Evolutionary conservation across 2,113 vertebrate species (phyloP).

Genomic region (Oncorhynchus mykiss): DNA sequence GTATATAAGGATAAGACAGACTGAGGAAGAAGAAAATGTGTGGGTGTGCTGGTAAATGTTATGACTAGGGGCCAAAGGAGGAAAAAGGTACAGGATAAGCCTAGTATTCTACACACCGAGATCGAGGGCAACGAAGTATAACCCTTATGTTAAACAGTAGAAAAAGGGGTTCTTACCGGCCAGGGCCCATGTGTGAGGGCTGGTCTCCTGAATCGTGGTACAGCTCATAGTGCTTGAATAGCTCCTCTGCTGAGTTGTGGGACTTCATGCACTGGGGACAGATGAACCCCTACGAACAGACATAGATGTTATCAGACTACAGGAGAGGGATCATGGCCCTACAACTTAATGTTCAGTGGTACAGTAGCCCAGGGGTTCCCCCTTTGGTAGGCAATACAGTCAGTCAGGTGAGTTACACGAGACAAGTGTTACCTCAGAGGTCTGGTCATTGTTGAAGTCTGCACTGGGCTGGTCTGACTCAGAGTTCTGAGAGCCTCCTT

Average conservation of each 20-base stretch:
- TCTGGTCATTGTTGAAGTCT: slow-evolving; percentile 88
- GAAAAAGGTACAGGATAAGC: too few relatives aligned
- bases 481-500: slow-evolving; percentile 90
- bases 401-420: background rate
- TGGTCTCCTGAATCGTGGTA: slow-evolving; percentile 90
- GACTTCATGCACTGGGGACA: slow-evolving; percentile 99
- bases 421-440: slow-evolving; percentile 85
- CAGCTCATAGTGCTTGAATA: slow-evolving; percentile 96
- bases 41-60: too few relatives aligned
- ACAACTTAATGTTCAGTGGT: background rate
- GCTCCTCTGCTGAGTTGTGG: slow-evolving; percentile 94
- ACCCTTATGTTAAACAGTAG: too few relatives aligned
- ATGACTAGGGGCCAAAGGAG: too few relatives aligned
- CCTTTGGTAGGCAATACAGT: too few relatives aligned
- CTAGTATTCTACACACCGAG: too few relatives aligned
- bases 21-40: too few relatives aligned
- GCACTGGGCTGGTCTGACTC: slow-evolving; percentile 89
- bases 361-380: too few relatives aligned
- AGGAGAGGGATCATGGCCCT: background rate
- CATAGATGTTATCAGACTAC: background rate
- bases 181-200: slow-evolving; percentile 77
- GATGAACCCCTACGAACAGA: slow-evolving; percentile 89
- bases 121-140: too few relatives aligned
- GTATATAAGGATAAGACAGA: too few relatives aligned
- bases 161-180: slow-evolving; percentile 72